Evolutionary conservation across 2,797 vertebrate species (phyloP), one percentile per base, ranked within the genome.

Genomic region (Amazona ochrocephala): DNA sequence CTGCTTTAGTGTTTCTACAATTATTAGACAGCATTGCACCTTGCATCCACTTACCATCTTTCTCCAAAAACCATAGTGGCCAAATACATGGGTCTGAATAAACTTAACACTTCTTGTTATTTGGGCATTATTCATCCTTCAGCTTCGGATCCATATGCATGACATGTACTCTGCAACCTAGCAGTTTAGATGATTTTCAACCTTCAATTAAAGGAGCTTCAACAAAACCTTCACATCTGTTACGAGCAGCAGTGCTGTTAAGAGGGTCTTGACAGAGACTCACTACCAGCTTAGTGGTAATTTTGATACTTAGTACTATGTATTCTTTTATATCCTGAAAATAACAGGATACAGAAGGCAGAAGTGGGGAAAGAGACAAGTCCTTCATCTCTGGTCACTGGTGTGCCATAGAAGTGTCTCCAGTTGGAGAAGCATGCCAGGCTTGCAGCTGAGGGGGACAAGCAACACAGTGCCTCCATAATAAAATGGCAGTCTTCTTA

Each of bases 21-120:
- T 66, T 70, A 42, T 16, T 61, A 51, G 34, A 27, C 26, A 54
- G 7, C 30, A 34, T 41, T n/a, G 14, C 8, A 39, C 14, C 18
- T 47, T 73, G 27, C 0, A 0, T 41, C 22, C 5, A 7, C 30
- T 70, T 27, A 3, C 11, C 53, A 86, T 27, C 41, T 71, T 86
- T 74, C 37, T 71, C 21, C 3, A 65, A 87, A 92, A 72, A 27
- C 3, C 10, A 5, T 7, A n/a, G 18, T 12, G 15, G 27, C 20
- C 29, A 48, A 88, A 84, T 9, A 26, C 8, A 16, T 16, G 6
- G 2, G 6, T 51, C 45, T 83, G 41, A 90, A 66, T 21, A 91
- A 74, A 89, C 71, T 7, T 32, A 80, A 29, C 20, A 51, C 20
- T 27, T 51, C 29, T 83, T 83, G 19, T 7, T 71, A 13, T 64